Percentiles rank a stretch among this genome's conserved stretches.
Evolutionary conservation across 2,797 vertebrate genomes (phyloP).

Genomic region (Mus spretus): DNA sequence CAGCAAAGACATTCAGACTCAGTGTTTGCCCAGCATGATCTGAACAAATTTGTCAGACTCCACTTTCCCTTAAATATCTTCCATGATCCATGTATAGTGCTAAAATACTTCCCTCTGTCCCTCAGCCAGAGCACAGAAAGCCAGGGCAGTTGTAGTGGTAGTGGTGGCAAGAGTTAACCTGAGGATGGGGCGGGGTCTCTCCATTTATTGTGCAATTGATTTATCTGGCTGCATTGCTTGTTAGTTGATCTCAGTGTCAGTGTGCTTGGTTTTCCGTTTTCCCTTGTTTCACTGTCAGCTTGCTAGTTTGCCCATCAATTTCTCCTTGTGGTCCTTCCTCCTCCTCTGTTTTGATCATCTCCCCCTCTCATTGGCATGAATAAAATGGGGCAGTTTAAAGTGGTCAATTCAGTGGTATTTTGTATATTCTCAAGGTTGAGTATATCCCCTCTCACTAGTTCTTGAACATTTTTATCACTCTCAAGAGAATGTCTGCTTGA

Average conservation of each 20-base stretch:
- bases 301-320: conserved; percentile 18
- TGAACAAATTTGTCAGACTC: conserved; percentile 21
- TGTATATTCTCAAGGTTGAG: conserved; percentile 41
- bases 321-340: not conserved
- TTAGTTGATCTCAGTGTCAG: conserved; percentile 7
- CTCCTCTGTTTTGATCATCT: conserved; percentile 14
- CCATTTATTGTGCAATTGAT: conserved; percentile 52
- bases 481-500: not conserved
- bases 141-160: conserved; percentile 11
- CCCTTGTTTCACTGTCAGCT: not conserved
- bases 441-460: not conserved
- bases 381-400: conserved; percentile 43
- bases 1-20: conserved; percentile 52
- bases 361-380: not conserved
- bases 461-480: not conserved
- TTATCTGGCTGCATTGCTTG: conserved; percentile 32
- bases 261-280: not conserved
- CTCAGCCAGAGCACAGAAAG: conserved; percentile 5
- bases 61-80: conserved; percentile 59
- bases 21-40: conserved; percentile 12
- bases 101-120: conserved; percentile 25
- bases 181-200: not conserved
- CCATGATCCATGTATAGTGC: not conserved
- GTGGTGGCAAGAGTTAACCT: not conserved
- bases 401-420: conserved; percentile 19